Percentiles rank a stretch among this genome's conserved stretches.
Conservation (phyloP, 2,888 invertebrate species). For the Drosophila ochracea region DNA sequence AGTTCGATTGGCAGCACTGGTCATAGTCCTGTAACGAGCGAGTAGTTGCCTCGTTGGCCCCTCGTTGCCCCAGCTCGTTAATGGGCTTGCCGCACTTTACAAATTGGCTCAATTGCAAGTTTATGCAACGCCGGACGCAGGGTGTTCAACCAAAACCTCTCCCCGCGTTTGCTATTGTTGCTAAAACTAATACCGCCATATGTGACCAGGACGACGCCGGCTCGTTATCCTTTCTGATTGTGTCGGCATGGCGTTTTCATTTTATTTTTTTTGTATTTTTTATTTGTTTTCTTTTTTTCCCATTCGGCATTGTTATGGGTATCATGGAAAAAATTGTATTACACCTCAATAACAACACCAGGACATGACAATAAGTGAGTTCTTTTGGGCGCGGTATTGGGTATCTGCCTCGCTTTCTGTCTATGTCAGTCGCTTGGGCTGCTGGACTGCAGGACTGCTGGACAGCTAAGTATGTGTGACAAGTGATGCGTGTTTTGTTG, state of each 20-base stretch:
- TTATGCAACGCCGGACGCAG: conserved; percentile 78
- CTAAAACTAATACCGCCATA: conserved; percentile 80
- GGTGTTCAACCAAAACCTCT: background rate
- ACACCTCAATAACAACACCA: conserved; percentile 85
- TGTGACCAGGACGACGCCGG: conserved; percentile 75
- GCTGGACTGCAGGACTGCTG: background rate
- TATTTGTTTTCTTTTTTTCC: conserved; percentile 25
- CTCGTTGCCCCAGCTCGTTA: conserved; percentile 55
- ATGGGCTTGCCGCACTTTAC: conserved; percentile 82
- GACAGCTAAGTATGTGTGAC: conserved; percentile 79
- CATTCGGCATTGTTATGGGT: conserved; percentile 70
- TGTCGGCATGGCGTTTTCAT: conserved; percentile 53
- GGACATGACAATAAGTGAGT: conserved; percentile 80
- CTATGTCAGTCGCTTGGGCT: background rate
- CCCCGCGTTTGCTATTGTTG: conserved; percentile 44
- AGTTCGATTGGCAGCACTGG: conserved; percentile 58
- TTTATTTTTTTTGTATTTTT: conserved; percentile 28
- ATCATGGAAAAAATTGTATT: conserved; percentile 84
- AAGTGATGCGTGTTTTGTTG: conserved; percentile 85
- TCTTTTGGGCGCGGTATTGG: conserved; percentile 52
- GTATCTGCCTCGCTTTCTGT: background rate
- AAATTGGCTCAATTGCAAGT: conserved; percentile 85
- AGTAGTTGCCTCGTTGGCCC: conserved; percentile 13
- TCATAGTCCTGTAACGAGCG: conserved; percentile 32
- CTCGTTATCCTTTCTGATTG: conserved; percentile 77